Conservation (phyloP, 2,797 vertebrate species). For the Hippopotamyrus pictus region DNA sequence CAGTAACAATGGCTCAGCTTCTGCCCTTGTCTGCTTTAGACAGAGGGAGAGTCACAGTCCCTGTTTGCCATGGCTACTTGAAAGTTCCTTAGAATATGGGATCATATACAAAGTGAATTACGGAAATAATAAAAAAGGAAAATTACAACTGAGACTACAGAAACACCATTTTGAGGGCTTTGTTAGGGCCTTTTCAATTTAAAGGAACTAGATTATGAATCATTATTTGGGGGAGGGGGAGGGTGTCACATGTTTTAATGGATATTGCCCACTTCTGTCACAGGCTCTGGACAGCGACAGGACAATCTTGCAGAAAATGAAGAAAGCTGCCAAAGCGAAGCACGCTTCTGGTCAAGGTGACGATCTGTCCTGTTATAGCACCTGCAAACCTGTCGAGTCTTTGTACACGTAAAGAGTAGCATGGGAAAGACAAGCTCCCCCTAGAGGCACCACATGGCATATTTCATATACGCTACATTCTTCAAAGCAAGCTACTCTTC, state of each 20-base stretch:
- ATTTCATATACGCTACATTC: background rate
- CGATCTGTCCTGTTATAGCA: background rate
- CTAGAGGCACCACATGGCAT: background rate
- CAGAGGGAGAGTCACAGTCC: background rate
- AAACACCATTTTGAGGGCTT: background rate
- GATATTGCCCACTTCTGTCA: conserved; percentile 16
- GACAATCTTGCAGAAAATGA: conserved; percentile 72
- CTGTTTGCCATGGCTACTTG: background rate
- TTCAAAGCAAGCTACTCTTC: background rate
- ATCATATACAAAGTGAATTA: background rate
- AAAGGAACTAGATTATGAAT: background rate
- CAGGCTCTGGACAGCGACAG: conserved; percentile 70
- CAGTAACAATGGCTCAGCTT: background rate
- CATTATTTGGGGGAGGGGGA: background rate
- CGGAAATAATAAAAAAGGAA: background rate
- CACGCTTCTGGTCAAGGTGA: conserved; percentile 70
- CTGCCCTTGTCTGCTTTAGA: background rate
- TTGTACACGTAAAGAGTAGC: background rate
- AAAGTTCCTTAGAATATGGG: background rate
- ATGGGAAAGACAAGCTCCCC: background rate
- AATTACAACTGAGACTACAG: background rate
- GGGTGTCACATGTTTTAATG: background rate
- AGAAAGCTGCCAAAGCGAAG: conserved; percentile 72
- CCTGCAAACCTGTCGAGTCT: background rate
- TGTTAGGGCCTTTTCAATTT: background rate